phyloP scores from a whole-genome alignment of 2,113 vertebrate genomes.

The Lamprologus sp. region DNA sequence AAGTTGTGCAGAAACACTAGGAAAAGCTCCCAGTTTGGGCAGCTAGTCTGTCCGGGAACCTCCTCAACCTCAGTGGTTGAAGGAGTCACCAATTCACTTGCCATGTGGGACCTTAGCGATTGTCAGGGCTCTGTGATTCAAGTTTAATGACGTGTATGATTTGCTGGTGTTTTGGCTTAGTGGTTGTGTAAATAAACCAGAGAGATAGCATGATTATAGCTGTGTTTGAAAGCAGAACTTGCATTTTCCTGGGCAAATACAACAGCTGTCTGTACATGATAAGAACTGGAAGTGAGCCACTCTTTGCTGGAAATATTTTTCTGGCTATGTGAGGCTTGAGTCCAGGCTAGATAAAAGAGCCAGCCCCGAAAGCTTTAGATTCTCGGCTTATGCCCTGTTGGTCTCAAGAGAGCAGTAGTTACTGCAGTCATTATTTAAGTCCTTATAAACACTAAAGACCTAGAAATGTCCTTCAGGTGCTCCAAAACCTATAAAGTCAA shows the following conservation, averaged over 20 bases:
- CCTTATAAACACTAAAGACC: constrained; percentile 15
- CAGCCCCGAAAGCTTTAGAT: background rate
- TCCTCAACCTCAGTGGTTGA: constrained; percentile 1
- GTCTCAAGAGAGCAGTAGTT: background rate
- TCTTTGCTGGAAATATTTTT: background rate
- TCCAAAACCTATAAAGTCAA: background rate
- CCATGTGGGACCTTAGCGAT: constrained; percentile 7
- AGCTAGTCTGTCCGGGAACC: background rate
- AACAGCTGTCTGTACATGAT: background rate
- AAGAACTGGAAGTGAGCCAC: background rate
- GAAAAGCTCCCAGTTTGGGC: background rate
- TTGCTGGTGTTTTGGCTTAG: constrained; percentile 30
- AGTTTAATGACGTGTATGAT: constrained; percentile 45
- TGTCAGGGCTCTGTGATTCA: constrained; percentile 5
- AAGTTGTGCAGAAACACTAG: constrained; percentile 25
- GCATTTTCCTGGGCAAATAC: background rate
- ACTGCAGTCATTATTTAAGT: constrained; percentile 5
- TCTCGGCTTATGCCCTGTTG: background rate
- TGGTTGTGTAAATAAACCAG: constrained; percentile 27
- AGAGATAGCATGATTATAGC: background rate
- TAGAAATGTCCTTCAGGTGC: background rate
- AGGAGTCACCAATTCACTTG: constrained; percentile 25
- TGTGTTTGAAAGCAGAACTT: background rate
- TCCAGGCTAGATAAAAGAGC: background rate
- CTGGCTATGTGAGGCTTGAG: background rate